Conservation (phyloP, 2,797 vertebrate genomes). For the Tokudaia muenninki region DNA sequence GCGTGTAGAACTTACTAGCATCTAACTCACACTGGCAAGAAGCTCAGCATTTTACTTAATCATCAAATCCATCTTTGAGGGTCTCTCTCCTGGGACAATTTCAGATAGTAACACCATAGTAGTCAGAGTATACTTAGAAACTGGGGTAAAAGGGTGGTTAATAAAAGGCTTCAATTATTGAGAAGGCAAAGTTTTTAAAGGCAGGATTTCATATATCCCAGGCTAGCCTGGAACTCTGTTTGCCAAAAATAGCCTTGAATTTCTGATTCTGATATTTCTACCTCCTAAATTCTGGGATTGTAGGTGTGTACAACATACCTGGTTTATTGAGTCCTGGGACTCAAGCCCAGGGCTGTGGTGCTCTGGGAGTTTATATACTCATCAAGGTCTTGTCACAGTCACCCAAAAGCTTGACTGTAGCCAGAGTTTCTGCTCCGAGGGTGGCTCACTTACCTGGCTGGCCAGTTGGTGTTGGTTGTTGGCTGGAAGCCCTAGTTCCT, state of each 20-base stretch:
- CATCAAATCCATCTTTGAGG: not conserved
- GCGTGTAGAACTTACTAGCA: not conserved
- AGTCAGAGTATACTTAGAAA: not conserved
- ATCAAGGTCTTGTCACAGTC: not conserved
- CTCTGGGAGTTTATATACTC: not conserved
- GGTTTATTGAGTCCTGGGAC: not conserved
- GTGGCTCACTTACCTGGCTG: not conserved
- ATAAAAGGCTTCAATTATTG: slow-evolving; percentile 8
- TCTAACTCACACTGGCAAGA: slow-evolving; percentile 7
- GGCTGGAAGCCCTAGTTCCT: not conserved
- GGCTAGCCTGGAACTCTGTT: not conserved
- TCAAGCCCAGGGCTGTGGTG: not conserved
- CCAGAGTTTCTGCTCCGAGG: not conserved
- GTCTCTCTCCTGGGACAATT: not conserved
- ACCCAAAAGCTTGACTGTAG: not conserved
- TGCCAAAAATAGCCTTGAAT: not conserved
- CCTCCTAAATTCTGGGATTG: not conserved
- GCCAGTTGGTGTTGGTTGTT: not conserved
- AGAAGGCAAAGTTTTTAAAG: not conserved
- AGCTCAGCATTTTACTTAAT: not conserved
- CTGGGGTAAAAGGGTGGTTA: not conserved
- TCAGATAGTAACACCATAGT: not conserved
- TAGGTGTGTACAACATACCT: not conserved
- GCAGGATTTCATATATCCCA: not conserved
- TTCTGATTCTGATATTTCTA: not conserved